These are phyloP conservation scores for Cyanocitta stelleri DNA, from an alignment of 2,113 vertebrate species.

Conservation along the genomic window DNA sequence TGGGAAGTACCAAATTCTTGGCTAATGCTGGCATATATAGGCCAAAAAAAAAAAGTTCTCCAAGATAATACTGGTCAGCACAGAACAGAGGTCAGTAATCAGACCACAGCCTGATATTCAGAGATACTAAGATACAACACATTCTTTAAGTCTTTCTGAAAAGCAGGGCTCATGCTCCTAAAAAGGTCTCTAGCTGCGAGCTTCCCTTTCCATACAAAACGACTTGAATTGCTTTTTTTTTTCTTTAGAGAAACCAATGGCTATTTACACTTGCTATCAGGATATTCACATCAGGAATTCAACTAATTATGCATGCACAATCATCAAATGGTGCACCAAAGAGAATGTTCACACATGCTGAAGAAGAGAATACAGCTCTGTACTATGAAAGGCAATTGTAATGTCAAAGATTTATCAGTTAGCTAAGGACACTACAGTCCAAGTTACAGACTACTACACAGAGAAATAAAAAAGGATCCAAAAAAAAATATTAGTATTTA, in stretches of 20 bases:
- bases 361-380: slow-evolving; percentile 1
- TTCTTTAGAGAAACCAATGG: not conserved
- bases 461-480: not conserved
- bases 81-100: not conserved
- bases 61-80: not conserved
- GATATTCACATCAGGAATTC: slow-evolving; percentile 29
- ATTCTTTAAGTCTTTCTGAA: not conserved
- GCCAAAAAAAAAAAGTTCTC: not conserved
- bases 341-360: slow-evolving; percentile 10
- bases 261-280: slow-evolving; percentile 38
- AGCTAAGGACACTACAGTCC: not conserved
- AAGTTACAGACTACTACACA: not conserved
- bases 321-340: slow-evolving; percentile 3
- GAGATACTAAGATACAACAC: not conserved
- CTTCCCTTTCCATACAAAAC: not conserved
- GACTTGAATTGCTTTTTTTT: not conserved
- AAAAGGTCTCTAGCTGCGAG: not conserved
- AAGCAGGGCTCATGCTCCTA: not conserved
- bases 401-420: not conserved
- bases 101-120: not conserved
- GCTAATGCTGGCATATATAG: not conserved
- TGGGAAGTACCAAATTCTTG: not conserved
- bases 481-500: not conserved
- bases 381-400: not conserved
- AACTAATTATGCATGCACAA: slow-evolving; percentile 43